These are phyloP conservation scores for Perithous albicinctus DNA, from an alignment of 2,888 invertebrate species.

Conservation along the genomic window DNA sequence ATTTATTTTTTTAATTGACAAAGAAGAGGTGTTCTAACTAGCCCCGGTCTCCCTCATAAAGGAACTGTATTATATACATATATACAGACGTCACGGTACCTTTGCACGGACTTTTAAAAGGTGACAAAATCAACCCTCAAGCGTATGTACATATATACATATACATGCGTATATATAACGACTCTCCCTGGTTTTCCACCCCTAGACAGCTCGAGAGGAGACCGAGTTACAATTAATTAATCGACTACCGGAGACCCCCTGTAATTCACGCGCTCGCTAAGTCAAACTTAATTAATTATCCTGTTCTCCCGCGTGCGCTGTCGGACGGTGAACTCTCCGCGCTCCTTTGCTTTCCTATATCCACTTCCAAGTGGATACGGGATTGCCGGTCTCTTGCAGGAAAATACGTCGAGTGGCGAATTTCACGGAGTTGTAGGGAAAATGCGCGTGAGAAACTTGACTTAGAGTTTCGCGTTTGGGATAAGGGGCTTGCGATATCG, in stretches of 20 bases:
- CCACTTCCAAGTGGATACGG: conserved; percentile 6
- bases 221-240: conserved; percentile 83
- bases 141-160: conserved; percentile 59
- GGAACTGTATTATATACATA: conserved; percentile 14
- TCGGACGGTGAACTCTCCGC: conserved; percentile 38
- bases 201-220: conserved; percentile 48
- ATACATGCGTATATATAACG: conserved; percentile 13
- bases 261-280: conserved; percentile 82
- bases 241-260: conserved; percentile 74
- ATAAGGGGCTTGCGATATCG: background rate
- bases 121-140: conserved; percentile 76
- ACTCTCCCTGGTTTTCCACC: conserved; percentile 21
- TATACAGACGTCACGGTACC: conserved; percentile 43
- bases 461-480: conserved; percentile 34
- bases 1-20: no score
- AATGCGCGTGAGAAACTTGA: conserved; percentile 58
- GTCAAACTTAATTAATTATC: conserved; percentile 84
- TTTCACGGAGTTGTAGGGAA: conserved; percentile 52
- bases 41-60: no score
- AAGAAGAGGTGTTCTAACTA: no score
- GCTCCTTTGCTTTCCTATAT: conserved; percentile 1
- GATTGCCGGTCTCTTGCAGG: conserved; percentile 9
- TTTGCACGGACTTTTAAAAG: conserved; percentile 76
- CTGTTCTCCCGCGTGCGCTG: conserved; percentile 44
- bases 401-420: conserved; percentile 42